Conservation (phyloP, 1,140 invertebrate species). For the Manduca sexta region DNA sequence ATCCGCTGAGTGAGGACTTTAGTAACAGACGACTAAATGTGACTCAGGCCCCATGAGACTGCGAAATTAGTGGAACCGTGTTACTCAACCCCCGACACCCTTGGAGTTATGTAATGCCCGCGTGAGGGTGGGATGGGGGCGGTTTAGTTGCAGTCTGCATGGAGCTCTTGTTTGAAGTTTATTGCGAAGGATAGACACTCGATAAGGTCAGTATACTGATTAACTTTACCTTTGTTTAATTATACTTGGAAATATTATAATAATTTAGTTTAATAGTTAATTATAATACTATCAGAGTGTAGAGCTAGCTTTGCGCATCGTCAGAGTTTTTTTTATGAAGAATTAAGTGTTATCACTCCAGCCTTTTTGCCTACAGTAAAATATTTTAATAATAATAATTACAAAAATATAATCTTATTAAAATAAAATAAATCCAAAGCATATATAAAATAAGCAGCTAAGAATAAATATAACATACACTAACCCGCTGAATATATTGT, state of each 20-base stretch:
- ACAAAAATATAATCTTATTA: no score
- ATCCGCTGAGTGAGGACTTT: conserved; percentile 37
- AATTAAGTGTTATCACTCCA: no score
- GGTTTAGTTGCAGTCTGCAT: conserved; percentile 8
- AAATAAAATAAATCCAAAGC: no score
- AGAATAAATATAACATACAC: no score
- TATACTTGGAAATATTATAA: conserved; percentile 6
- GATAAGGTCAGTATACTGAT: not conserved
- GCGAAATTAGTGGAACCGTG: conserved; percentile 43
- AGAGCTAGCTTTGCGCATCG: no score
- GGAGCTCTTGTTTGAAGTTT: not conserved
- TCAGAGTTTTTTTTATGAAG: no score
- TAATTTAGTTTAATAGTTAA: no score
- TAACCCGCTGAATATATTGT: no score
- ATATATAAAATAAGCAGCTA: no score
- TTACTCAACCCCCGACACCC: conserved; percentile 15
- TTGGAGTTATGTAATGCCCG: conserved; percentile 13
- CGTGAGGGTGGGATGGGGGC: conserved; percentile 3
- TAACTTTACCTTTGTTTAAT: not conserved
- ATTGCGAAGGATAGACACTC: not conserved
- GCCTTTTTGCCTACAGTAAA: no score
- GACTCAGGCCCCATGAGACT: conserved; percentile 35
- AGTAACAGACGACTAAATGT: conserved; percentile 36
- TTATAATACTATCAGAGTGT: no score
- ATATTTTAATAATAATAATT: no score